Evolutionary conservation across 2,113 vertebrate species (phyloP), one percentile per base, ranked within the genome.

Genomic region (Microtus richardsoni): DNA sequence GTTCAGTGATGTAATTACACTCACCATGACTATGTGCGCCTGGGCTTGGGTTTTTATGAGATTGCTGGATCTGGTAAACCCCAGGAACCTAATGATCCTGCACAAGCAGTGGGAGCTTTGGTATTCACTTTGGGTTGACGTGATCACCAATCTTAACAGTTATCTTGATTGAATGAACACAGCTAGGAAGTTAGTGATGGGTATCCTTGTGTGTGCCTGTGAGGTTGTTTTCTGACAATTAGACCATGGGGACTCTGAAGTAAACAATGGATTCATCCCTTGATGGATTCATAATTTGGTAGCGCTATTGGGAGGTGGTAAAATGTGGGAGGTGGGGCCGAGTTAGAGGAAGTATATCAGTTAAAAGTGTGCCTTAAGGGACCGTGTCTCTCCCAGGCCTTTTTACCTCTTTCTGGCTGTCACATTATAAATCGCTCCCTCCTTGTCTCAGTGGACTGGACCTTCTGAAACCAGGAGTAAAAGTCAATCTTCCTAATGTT

Each of bases 21-120:
- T 66, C 49, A 91, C 33, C 33, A 26, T n/a, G 66, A 64, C 41
- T 68, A 11, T 44, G 68, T 54, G 6, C 3, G 24, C 62, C 85
- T 39, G 47, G 41, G 89, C 80, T 2, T 86, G 28, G 28, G 9
- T 80, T 96, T 96, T 96, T 54, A 47, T 75, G 80, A 68, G 85
- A 28, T 77, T 17, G 7, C 30, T 92, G 30, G 39, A 90, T 58
- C 36, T 62, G 66, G 70, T 44, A 54, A 80, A 22, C 78, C 36
- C 19, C 71, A 79, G 39, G 36, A 66, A 74, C 60, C 30, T 58
- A 79, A 17, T 64, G 64, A 85, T 90, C 71, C 49, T 62, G 24
- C 62, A 75, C 24, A 84, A 83, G 58, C 47, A 90, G n/a, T 44
- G 9, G 60, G 47, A 26, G n/a, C 66, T 74, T 17, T 54, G 88